phyloP scores from a whole-genome alignment of 2,888 invertebrate species.

The Chymomyza caudatula region DNA sequence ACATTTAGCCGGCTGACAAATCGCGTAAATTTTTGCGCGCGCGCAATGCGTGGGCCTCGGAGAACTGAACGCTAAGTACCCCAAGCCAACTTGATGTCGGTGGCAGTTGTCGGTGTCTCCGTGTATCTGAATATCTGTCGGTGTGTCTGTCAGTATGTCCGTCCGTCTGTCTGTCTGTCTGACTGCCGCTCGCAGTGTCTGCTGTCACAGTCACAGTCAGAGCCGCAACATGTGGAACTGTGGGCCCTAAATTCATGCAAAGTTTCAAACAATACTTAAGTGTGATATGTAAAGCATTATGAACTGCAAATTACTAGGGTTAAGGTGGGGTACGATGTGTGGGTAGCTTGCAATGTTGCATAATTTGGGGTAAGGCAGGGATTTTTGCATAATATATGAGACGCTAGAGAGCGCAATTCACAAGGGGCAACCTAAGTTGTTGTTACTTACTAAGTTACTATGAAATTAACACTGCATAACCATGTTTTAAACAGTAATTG shows the following conservation, averaged over 20 bases:
- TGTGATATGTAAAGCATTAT: background rate
- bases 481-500: too few relatives aligned
- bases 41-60: conserved; percentile 67
- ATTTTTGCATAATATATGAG: background rate
- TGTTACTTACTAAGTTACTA: background rate
- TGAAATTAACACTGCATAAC: background rate
- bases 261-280: background rate
- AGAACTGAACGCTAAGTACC: background rate
- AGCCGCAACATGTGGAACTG: background rate
- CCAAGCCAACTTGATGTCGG: background rate
- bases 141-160: background rate
- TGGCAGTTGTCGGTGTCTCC: background rate
- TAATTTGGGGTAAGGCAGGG: background rate
- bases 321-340: background rate
- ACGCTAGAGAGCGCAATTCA: background rate
- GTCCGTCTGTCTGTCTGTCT: background rate
- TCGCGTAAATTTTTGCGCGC: conserved; percentile 66
- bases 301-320: background rate
- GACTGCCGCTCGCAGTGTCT: too few relatives aligned
- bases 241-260: background rate
- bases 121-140: background rate
- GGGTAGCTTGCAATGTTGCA: background rate
- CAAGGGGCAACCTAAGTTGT: background rate
- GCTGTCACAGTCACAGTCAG: background rate
- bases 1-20: conserved; percentile 60